Percentiles rank a stretch among this genome's conserved stretches.
Conservation (phyloP, 2,113 vertebrate genomes). For the Sphyrna mokarran region DNA sequence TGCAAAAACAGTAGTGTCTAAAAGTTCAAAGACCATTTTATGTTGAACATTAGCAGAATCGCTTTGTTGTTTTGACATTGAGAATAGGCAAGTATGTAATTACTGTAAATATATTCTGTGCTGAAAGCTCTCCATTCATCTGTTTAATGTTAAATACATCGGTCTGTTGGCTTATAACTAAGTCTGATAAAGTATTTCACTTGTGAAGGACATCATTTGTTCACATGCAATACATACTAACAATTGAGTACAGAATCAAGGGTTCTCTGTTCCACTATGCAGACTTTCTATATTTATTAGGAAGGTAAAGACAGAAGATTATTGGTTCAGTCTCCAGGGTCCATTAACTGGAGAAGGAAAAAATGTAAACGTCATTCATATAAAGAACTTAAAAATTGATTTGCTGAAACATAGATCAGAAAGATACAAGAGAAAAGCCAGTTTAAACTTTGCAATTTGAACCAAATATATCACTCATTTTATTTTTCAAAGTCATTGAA, state of each 20-base stretch:
- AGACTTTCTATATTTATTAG: neutral
- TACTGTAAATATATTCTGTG: neutral
- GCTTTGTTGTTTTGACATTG: neutral
- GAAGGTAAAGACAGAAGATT: neutral
- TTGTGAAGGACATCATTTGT: neutral
- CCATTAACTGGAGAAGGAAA: neutral
- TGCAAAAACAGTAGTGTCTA: neutral
- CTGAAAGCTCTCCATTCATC: neutral
- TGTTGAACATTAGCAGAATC: neutral
- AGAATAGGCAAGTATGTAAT: neutral
- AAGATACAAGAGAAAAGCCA: neutral
- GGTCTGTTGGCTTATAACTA: neutral
- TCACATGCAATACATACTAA: neutral
- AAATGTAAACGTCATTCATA: neutral
- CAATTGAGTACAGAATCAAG: neutral
- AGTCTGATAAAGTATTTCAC: neutral
- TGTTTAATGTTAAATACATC: neutral
- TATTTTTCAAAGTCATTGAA: neutral
- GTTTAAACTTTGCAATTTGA: neutral
- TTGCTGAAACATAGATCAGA: neutral
- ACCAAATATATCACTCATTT: neutral
- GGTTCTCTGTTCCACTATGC: neutral
- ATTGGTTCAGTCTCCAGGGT: neutral
- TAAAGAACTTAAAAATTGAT: neutral
- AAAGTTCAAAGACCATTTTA: neutral